Base-by-base conservation (phyloP, 2,888 invertebrate genomes). In the Microplitis deprimator region DNA sequence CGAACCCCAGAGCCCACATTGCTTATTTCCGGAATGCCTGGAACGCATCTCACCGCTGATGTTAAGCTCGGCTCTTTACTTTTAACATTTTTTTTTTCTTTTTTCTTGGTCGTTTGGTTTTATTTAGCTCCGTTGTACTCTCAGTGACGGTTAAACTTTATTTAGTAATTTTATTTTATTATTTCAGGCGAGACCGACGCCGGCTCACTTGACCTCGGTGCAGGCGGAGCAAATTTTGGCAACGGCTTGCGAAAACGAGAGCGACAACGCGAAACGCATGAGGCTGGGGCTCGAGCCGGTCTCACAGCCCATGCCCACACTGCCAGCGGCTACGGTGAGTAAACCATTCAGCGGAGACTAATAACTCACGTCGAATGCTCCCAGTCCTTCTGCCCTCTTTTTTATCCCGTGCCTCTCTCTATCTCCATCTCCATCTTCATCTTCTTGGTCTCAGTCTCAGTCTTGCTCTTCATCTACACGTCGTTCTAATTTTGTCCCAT, bases 231-330 rank as follows among this genome's bases (percentile, higher is more conserved):
- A 97, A 91, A 97, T 98, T 88, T 92, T 98, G 89, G 97, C 98
- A 82, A 95, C 96, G 88, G 98, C 98, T 80, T 98, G 98, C 91
- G 98, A 98, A 91, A 98, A 98, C 90, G 98, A 98, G 92, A 97
- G 97, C 91, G 95, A 97, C 91, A 98, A 98, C 91, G 98, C 98
- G 79, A 98, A 98, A 91, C 93, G 98, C 88, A 98, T 98, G 98
- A 93, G 98, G 83, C 93, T 98, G 88, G 98, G 98, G 71, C 92
- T 98, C 84, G 98, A 98, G 90, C 98, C 98, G 67, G 96, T 97
- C 85, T 96, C 96, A 88, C 97, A 97, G 91, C 96, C 96, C 73
- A 94, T 96, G 93, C 96, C 95, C 82, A 92, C 94, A 80, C 92
- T 94, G 85, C 93, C 94, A 79, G 94, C 94, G 80, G 92, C 93